phyloP scores from a whole-genome alignment of 2,888 invertebrate species.

The Andrena dorsata region DNA sequence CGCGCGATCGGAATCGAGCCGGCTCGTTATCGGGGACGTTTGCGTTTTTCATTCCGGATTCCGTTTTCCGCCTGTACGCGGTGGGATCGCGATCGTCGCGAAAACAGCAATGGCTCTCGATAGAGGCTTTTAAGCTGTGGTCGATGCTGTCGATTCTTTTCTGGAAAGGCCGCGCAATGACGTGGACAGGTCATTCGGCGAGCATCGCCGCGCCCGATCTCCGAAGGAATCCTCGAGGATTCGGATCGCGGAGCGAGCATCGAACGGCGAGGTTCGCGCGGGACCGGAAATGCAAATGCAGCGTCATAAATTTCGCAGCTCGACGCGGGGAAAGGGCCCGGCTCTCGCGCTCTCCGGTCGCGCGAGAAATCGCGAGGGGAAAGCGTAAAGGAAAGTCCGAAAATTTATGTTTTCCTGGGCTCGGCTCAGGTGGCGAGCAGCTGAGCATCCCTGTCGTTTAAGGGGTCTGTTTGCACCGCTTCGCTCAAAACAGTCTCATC shows the following conservation, averaged over 20 bases:
- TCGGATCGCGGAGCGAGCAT: conserved; percentile 10
- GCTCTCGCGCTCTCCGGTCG: neutral
- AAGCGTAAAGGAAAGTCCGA: conserved; percentile 52
- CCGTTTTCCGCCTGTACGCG: conserved; percentile 64
- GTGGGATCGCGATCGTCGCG: conserved; percentile 37
- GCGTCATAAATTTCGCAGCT: conserved; percentile 47
- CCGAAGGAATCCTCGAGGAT: conserved; percentile 4
- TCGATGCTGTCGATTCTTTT: too few relatives aligned
- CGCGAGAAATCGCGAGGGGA: conserved; percentile 39
- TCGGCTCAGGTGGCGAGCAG: neutral
- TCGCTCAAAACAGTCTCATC: conserved; percentile 72
- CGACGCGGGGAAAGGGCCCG: conserved; percentile 4
- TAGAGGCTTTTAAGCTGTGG: neutral
- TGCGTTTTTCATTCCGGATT: conserved; percentile 66
- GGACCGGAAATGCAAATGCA: conserved; percentile 53
- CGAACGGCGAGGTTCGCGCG: conserved; percentile 18
- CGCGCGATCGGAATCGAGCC: conserved; percentile 63
- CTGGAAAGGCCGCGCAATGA: too few relatives aligned
- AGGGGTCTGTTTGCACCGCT: conserved; percentile 62
- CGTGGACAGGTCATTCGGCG: too few relatives aligned
- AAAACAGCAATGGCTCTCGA: neutral
- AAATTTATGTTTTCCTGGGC: conserved; percentile 52
- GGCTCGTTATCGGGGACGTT: conserved; percentile 64
- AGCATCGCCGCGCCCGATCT: too few relatives aligned
- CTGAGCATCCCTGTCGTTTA: conserved; percentile 44